These are phyloP conservation scores for Sycobia sp. DNA, from an alignment of 1,140 invertebrate species.

Conservation along the genomic window DNA sequence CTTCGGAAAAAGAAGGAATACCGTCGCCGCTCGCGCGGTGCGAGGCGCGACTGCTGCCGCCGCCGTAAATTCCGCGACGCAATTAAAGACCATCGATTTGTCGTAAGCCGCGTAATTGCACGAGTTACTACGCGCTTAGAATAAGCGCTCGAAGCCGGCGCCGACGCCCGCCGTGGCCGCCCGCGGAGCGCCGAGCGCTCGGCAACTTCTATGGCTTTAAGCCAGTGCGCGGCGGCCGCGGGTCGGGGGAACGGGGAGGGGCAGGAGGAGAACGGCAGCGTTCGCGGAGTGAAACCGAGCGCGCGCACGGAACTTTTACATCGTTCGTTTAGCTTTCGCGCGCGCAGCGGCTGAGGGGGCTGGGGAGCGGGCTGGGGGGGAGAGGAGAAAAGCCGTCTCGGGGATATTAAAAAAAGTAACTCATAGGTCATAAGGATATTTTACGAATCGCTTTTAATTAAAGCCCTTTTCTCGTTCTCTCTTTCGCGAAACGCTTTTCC, in stretches of 20 bases:
- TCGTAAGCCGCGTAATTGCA: slow-evolving; percentile 61
- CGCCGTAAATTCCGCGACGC: slow-evolving; percentile 53
- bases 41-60: no score
- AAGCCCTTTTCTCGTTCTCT: background rate
- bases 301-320: slow-evolving; percentile 22
- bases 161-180: slow-evolving; percentile 30
- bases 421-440: background rate
- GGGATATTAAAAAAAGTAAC: slow-evolving; percentile 18
- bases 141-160: slow-evolving; percentile 49
- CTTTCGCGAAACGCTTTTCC: background rate
- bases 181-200: slow-evolving; percentile 20
- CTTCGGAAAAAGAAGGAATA: slow-evolving; percentile 30
- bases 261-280: no score
- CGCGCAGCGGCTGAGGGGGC: no score
- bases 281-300: no score
- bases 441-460: slow-evolving; percentile 14
- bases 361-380: no score
- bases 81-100: slow-evolving; percentile 61
- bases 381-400: background rate
- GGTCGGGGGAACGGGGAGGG: no score
- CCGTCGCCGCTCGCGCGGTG: slow-evolving; percentile 1
- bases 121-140: slow-evolving; percentile 57
- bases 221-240: background rate
- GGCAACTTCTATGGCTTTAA: slow-evolving; percentile 23
- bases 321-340: slow-evolving; percentile 2